Evolutionary conservation across 2,797 vertebrate genomes (phyloP).

Genomic region (Falco rusticolus): DNA sequence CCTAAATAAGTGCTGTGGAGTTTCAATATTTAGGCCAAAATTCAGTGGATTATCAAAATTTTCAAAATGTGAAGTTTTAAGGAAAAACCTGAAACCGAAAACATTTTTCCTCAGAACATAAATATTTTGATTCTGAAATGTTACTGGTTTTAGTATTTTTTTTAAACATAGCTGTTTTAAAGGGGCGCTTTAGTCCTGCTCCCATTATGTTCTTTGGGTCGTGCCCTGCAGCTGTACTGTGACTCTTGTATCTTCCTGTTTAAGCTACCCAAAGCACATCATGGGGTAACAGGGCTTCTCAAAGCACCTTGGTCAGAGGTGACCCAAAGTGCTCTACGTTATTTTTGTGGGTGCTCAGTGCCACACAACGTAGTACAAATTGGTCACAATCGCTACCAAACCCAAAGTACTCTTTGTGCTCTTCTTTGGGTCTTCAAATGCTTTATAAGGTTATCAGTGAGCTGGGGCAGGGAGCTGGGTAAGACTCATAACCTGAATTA

Average conservation of each 20-base stretch:
- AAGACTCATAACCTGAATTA: background rate
- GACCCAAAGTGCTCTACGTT: background rate
- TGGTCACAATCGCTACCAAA: background rate
- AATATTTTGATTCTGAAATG: background rate
- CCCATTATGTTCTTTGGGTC: background rate
- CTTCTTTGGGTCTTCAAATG: background rate
- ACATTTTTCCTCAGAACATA: background rate
- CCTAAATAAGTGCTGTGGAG: background rate
- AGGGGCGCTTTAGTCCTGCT: background rate
- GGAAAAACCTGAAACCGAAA: background rate
- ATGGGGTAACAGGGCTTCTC: background rate
- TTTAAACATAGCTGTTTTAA: no score
- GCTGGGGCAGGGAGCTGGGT: background rate
- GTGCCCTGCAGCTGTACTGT: background rate
- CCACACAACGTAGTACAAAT: no score
- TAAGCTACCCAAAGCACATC: background rate
- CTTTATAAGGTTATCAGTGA: background rate
- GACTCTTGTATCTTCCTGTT: background rate
- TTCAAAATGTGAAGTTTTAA: background rate
- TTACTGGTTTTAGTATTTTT: background rate
- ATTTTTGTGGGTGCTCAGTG: background rate
- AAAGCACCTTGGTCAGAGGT: background rate
- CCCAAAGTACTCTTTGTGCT: background rate
- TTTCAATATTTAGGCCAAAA: background rate
- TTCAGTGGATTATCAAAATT: background rate